A percentile compares a stretch with the other conserved stretches of the same genome.
phyloP scores from a whole-genome alignment of 2,113 vertebrate genomes.

The Lamprologus ornatipinnis region DNA sequence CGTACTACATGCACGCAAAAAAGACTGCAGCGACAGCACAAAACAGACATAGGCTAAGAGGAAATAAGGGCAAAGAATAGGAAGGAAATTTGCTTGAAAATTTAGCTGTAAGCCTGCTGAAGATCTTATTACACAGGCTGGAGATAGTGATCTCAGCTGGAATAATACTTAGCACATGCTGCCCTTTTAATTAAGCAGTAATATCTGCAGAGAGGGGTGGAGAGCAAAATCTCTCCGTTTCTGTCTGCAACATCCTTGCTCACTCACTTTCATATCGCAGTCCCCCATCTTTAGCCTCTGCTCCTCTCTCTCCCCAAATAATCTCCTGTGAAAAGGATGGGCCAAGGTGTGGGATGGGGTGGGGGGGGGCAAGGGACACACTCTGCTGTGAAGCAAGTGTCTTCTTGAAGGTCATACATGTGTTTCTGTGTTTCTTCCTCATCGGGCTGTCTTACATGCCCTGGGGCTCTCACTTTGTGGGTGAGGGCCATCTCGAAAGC shows the following conservation, averaged over 20 bases:
- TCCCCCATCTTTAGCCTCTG: conserved; percentile 66
- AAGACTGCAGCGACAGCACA: conserved; percentile 60
- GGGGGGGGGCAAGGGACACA: conserved; percentile 29
- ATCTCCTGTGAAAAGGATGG: conserved; percentile 56
- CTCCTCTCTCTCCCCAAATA: conserved; percentile 58
- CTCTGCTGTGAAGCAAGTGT: conserved; percentile 59
- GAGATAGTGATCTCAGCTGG: conserved; percentile 92
- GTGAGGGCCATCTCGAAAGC: conserved; percentile 9
- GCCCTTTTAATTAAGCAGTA: conserved; percentile 97
- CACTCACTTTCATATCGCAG: conserved; percentile 46
- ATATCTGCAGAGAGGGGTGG: conserved; percentile 68
- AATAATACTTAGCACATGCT: conserved; percentile 99
- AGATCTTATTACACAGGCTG: conserved; percentile 89
- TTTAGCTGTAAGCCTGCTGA: conserved; percentile 81
- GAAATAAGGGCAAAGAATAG: conserved; percentile 73
- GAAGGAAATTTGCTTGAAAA: conserved; percentile 83
- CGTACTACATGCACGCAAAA: conserved; percentile 22
- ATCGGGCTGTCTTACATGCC: conserved; percentile 19
- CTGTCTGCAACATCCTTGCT: conserved; percentile 55
- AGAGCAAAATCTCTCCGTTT: conserved; percentile 60
- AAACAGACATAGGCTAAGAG: conserved; percentile 59
- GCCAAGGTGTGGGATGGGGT: conserved; percentile 38
- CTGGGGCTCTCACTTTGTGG: conserved; percentile 36
- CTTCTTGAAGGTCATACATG: conserved; percentile 64
- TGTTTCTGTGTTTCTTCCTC: conserved; percentile 66